Evolutionary conservation across 2,113 vertebrate species (phyloP).

Genomic region (Bungarus multicinctus): DNA sequence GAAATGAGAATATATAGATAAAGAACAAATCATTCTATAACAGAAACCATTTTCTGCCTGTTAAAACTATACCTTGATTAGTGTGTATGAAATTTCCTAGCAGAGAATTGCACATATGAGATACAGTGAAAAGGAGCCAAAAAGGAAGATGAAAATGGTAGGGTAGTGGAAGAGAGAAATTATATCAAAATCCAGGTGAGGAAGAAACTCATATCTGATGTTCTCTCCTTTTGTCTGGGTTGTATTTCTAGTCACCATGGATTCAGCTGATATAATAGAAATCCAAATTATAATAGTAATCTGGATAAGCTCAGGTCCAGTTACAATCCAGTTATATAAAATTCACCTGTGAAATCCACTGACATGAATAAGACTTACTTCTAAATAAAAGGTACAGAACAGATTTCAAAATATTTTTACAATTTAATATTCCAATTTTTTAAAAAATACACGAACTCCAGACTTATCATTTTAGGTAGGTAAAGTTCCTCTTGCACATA

Average conservation of each 20-base stretch:
- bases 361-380: neutral
- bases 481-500: too few species aligned
- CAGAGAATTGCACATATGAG: neutral
- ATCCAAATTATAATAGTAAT: neutral
- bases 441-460: neutral
- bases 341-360: neutral
- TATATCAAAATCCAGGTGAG: neutral
- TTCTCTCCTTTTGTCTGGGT: neutral
- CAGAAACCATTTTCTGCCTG: neutral
- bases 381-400: neutral
- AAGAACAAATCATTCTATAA: neutral
- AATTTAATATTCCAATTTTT: neutral
- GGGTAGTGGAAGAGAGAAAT: neutral
- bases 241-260: neutral
- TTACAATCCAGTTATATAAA: neutral
- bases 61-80: neutral
- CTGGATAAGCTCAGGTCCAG: neutral
- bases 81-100: neutral
- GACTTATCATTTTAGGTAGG: neutral
- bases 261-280: neutral
- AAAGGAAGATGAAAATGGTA: neutral
- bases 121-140: neutral
- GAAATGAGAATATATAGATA: neutral
- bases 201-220: neutral
- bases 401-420: neutral